Evolutionary conservation across 2,888 invertebrate species (phyloP).

Genomic region (Phania funesta): DNA sequence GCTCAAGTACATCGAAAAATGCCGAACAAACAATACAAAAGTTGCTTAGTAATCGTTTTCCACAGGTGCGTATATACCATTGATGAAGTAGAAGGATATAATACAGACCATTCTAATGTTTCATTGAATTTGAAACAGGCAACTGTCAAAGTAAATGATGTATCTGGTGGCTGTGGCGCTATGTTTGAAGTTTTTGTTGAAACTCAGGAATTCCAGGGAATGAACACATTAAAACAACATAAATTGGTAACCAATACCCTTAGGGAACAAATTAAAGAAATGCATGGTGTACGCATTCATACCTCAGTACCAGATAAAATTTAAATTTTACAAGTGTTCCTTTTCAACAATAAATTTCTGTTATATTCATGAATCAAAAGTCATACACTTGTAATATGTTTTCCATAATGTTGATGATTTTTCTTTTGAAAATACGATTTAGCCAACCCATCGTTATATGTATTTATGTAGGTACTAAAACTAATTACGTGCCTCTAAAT

Average conservation of each 20-base stretch:
- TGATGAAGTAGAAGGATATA: neutral
- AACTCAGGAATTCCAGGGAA: constrained; percentile 60
- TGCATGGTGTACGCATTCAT: constrained; percentile 67
- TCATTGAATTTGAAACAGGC: constrained; percentile 39
- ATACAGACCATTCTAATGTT: neutral
- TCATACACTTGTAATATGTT: neutral
- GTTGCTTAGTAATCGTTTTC: constrained; percentile 38
- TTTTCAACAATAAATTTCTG: constrained; percentile 18
- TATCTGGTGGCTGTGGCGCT: constrained; percentile 67
- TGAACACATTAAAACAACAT: constrained; percentile 66
- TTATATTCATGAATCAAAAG: neutral
- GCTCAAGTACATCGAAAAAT: constrained; percentile 29
- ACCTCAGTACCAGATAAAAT: constrained; percentile 57
- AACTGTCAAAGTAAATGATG: constrained; percentile 63
- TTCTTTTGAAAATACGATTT: too few relatives aligned
- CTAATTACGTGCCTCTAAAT: too few relatives aligned
- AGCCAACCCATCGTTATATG: too few relatives aligned
- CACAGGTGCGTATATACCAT: constrained; percentile 37
- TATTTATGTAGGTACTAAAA: too few relatives aligned
- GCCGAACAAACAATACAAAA: constrained; percentile 39
- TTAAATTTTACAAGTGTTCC: neutral
- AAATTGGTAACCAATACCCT: constrained; percentile 63
- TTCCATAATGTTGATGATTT: too few relatives aligned
- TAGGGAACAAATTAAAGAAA: constrained; percentile 65
- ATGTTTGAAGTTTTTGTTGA: constrained; percentile 67